Base-by-base conservation (phyloP, 2,888 invertebrate species). In the Nebria brevicollis region DNA sequence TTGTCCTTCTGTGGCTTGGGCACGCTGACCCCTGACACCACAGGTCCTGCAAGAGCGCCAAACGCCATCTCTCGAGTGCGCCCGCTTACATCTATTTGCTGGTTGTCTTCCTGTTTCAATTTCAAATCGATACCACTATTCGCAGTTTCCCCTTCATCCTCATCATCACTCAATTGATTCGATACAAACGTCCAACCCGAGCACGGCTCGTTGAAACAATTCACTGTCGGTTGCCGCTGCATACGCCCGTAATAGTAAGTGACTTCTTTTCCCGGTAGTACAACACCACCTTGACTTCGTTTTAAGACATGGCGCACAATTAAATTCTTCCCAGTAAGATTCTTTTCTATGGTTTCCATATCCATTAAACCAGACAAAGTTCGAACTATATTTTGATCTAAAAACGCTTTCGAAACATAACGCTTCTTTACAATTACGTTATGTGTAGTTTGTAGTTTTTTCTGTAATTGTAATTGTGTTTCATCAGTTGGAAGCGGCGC, bases 301-400 rank as follows among this genome's bases (percentile, higher is more conserved):
- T 73, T 15, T 26, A 73, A 74, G 1, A 75, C 70, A 26, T 79
- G 79, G 78, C 84, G 85, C 0, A 87, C 85, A 10, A 84, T 82
- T 34, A 87, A 77, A 82, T 84, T 65, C 83, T 81, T 20, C 72
- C 54, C 77, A 8, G 82, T 72, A 54, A 89, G 82, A 81, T 87
- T 87, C 72, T 86, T 86, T 64, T 85, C 85, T 1, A 88, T 84
- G 6, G 84, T 85, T 13, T 87, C 86, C 84, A 88, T 85, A 15
- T 86, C 85, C 86, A 88, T 87, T 15, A 88, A 83, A 4, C 87
- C 87, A 0, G 84, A 81, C 54, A 89, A 82, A 1, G 87, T 88
- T 76, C 79, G 68, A 85, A 86, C 0, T 83, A 83, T 13, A 86
- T 85, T 43, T 8, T 85, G 83, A 66, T 85, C 86, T 43, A 86